These are phyloP conservation scores for Cephalopterus ornatus DNA, from an alignment of 2,113 vertebrate genomes.

Conservation along the genomic window DNA sequence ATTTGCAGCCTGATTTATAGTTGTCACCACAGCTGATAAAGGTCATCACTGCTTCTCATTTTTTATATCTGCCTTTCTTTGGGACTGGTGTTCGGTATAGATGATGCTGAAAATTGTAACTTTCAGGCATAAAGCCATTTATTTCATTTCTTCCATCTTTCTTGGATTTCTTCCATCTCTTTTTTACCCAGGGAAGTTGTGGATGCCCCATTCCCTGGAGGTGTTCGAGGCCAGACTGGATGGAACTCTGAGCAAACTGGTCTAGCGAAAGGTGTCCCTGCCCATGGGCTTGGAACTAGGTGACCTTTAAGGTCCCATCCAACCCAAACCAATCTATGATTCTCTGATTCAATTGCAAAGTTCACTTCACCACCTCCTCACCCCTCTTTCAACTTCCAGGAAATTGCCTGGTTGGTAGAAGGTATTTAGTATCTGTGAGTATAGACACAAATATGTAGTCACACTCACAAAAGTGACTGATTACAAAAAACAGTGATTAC, in stretches of 20 bases:
- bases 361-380: not conserved
- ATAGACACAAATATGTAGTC: not conserved
- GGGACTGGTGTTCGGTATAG: not conserved
- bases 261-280: not conserved
- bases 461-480: not conserved
- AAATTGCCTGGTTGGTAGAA: not conserved
- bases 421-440: not conserved
- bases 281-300: not conserved
- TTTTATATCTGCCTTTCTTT: conserved; percentile 42
- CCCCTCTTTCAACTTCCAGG: not conserved
- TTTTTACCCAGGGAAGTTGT: not conserved
- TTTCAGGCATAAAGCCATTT: conserved; percentile 16
- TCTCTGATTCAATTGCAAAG: not conserved
- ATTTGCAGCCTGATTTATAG: conserved; percentile 71
- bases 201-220: not conserved
- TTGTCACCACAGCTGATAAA: conserved; percentile 72
- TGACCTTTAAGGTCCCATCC: not conserved
- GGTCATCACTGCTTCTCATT: conserved; percentile 66
- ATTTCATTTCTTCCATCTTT: not conserved
- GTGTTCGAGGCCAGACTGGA: not conserved
- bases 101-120: conserved; percentile 25
- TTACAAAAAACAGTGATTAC: not conserved
- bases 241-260: not conserved
- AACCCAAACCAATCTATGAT: not conserved
- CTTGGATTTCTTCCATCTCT: not conserved